These are phyloP conservation scores for Musca domestica DNA, from an alignment of 1,140 invertebrate species.

Conservation along the genomic window DNA sequence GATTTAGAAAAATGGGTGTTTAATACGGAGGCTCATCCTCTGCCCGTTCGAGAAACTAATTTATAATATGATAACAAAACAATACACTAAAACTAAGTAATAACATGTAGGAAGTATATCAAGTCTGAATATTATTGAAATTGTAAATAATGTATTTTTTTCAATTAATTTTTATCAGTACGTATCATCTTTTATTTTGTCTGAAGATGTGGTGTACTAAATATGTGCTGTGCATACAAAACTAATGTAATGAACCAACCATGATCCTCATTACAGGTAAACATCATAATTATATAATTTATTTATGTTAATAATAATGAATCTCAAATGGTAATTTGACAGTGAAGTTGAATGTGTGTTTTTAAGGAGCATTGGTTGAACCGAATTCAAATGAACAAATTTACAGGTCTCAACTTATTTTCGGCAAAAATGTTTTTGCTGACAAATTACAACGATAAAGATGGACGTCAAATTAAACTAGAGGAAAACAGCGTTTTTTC, in stretches of 20 bases:
- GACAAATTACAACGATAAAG: no score
- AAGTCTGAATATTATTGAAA: not conserved
- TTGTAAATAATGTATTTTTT: slow-evolving; percentile 19
- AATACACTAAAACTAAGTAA: slow-evolving; percentile 2
- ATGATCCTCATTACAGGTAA: not conserved
- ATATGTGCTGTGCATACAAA: slow-evolving; percentile 14
- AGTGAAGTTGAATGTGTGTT: no score
- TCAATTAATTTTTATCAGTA: no score
- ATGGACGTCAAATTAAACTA: no score
- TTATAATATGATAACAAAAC: not conserved
- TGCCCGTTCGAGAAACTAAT: slow-evolving; percentile 67
- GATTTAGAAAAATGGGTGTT: slow-evolving; percentile 85
- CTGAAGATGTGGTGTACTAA: slow-evolving; percentile 16
- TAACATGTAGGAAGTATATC: not conserved
- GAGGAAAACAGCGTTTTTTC: no score
- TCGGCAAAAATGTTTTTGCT: no score
- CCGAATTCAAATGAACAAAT: no score
- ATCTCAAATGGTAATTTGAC: no score
- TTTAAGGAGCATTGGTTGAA: no score
- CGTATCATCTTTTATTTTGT: not conserved
- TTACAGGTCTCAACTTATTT: no score
- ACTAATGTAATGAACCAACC: not conserved
- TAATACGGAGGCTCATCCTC: slow-evolving; percentile 89
- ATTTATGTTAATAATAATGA: no score
- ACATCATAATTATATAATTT: no score